Evolutionary conservation across 2,797 vertebrate species (phyloP).

Genomic region (Podargus strigoides): DNA sequence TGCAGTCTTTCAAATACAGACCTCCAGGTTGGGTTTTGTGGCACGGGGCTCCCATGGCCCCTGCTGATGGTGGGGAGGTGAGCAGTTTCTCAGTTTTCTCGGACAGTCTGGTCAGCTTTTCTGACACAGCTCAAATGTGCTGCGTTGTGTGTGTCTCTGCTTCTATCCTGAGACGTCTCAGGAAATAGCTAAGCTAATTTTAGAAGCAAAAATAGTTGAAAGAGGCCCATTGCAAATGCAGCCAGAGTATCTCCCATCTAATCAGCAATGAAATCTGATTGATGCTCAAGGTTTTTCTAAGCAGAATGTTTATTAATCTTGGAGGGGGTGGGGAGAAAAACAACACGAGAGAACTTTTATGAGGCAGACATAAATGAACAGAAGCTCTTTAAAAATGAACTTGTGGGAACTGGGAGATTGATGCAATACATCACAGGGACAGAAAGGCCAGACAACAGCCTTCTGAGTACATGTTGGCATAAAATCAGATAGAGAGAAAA

Average conservation of each 20-base stretch:
- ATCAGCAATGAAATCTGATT: slow-evolving; percentile 30
- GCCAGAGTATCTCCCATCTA: neutral
- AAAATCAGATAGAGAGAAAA: slow-evolving; percentile 21
- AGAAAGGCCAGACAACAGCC: neutral
- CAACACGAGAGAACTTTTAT: neutral
- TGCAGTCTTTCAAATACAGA: neutral
- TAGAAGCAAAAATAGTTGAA: slow-evolving; percentile 31
- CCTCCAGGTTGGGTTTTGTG: neutral
- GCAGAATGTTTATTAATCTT: slow-evolving; percentile 26
- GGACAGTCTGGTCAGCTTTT: neutral
- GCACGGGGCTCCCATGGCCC: rapidly evolving
- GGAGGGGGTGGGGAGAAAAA: neutral
- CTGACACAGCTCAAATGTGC: neutral
- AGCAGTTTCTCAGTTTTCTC: neutral
- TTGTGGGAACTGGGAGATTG: neutral
- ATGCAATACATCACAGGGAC: neutral
- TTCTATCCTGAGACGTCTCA: neutral
- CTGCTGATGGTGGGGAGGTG: rapidly evolving
- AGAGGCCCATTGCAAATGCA: neutral
- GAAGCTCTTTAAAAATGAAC: slow-evolving; percentile 32
- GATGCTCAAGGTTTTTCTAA: slow-evolving; percentile 11
- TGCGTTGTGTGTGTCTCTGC: neutral
- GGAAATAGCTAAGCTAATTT: slow-evolving; percentile 50
- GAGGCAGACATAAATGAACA: neutral
- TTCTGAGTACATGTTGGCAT: neutral